Evolutionary conservation across 2,113 vertebrate genomes (phyloP).

Genomic region (Tonatia bakeri): DNA sequence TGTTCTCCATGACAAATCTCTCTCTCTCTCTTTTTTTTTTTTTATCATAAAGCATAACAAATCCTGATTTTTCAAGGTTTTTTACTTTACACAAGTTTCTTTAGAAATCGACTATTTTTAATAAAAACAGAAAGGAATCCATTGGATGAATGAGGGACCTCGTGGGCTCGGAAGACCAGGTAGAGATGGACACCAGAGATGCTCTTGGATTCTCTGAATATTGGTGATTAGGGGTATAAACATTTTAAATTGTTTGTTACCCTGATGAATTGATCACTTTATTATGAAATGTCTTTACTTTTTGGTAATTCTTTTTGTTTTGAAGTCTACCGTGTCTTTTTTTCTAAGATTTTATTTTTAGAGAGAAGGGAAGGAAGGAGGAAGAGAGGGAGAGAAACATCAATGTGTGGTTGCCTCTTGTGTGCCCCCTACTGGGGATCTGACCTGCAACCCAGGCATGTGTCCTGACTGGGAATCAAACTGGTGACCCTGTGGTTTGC

Average conservation of each 20-base stretch:
- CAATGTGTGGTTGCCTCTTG: no score
- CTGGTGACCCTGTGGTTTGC: no score
- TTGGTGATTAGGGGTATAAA: neutral
- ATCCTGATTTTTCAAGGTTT: neutral
- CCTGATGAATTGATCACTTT: neutral
- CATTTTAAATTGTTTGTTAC: neutral
- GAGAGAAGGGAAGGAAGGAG: no score
- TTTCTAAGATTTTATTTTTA: no score
- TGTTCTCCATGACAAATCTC: neutral
- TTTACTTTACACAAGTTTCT: neutral
- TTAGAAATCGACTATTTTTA: neutral
- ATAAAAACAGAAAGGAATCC: neutral
- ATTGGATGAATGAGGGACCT: neutral
- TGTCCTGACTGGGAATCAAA: no score
- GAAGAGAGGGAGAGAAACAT: no score
- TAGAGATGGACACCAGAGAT: neutral
- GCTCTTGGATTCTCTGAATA: neutral
- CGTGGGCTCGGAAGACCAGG: neutral
- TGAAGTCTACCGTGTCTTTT: neutral
- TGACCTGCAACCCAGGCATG: no score
- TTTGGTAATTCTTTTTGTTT: neutral
- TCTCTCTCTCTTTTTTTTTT: neutral
- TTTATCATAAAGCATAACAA: neutral
- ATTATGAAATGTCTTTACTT: neutral
- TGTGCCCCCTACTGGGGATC: no score